These are phyloP conservation scores for Chaunax sp. DNA, from an alignment of 2,797 vertebrate species.

Conservation along the genomic window DNA sequence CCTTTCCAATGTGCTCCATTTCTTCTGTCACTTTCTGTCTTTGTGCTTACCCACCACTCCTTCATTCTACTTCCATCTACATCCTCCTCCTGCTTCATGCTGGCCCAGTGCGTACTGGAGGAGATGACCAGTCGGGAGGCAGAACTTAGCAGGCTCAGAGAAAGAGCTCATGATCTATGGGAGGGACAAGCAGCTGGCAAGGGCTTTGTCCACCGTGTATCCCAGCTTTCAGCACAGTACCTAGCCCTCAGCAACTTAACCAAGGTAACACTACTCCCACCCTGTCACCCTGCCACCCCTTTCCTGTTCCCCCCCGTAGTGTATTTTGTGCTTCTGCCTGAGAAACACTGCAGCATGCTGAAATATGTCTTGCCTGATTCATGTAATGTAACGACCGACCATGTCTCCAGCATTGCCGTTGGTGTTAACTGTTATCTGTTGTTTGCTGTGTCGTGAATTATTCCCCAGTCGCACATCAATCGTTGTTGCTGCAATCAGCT, in stretches of 20 bases:
- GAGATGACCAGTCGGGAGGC: conserved; percentile 92
- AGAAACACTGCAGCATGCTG: conserved; percentile 37
- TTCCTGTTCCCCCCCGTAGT: conserved; percentile 6
- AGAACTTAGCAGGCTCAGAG: conserved; percentile 93
- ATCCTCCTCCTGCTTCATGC: conserved; percentile 28
- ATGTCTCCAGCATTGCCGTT: no score
- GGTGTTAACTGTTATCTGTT: conserved; percentile 29
- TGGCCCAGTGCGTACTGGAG: conserved; percentile 93
- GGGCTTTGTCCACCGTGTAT: conserved; percentile 97
- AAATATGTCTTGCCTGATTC: conserved; percentile 44
- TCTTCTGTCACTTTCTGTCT: conserved; percentile 5
- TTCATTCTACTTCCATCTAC: conserved; percentile 25
- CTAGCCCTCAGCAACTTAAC: conserved; percentile 96
- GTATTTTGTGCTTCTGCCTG: conserved; percentile 36
- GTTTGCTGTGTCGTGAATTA: conserved; percentile 42
- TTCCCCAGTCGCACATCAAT: conserved; percentile 32
- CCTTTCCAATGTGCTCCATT: conserved; percentile 34
- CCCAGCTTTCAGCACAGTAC: conserved; percentile 96
- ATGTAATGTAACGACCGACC: no score
- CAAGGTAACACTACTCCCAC: conserved; percentile 85
- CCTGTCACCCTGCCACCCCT: conserved; percentile 17
- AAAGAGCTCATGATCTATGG: conserved; percentile 95
- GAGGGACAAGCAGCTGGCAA: conserved; percentile 96
- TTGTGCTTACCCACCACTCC: conserved; percentile 19
- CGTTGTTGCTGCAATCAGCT: conserved; percentile 24